Conservation (phyloP, 2,888 invertebrate species). For the Nomada goodeniana region DNA sequence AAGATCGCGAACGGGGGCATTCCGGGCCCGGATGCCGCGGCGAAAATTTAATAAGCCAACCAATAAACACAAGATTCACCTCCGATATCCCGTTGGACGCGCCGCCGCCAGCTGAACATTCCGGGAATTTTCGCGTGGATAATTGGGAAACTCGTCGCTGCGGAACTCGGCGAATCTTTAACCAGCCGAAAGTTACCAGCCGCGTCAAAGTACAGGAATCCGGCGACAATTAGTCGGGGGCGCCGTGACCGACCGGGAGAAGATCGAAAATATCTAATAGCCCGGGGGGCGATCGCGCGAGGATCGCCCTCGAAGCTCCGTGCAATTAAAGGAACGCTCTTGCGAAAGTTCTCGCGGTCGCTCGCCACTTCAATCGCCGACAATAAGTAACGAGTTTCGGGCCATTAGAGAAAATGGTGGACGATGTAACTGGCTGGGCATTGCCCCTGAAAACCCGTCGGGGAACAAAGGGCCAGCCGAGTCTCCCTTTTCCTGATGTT, state of each 20-base stretch:
- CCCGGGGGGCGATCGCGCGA: neutral
- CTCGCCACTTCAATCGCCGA: slow-evolving; percentile 30
- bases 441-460: slow-evolving; percentile 31
- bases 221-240: neutral
- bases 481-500: neutral
- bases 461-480: slow-evolving; percentile 7
- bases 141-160: slow-evolving; percentile 12
- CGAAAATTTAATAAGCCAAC: slow-evolving; percentile 12
- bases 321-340: slow-evolving; percentile 57
- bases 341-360: slow-evolving; percentile 50
- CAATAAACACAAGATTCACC: neutral
- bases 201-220: neutral
- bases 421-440: slow-evolving; percentile 46
- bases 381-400: slow-evolving; percentile 69
- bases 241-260: neutral
- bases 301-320: slow-evolving; percentile 36
- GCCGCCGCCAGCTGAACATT: neutral
- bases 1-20: neutral
- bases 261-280: slow-evolving; percentile 12
- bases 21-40: neutral
- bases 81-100: neutral
- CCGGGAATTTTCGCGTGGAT: slow-evolving; percentile 33
- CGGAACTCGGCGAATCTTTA: slow-evolving; percentile 22
- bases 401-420: slow-evolving; percentile 72
- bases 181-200: neutral